Percentiles rank a stretch among this genome's conserved stretches.
phyloP scores from a whole-genome alignment of 35 echinoderm and acorn worm species.

The Eucidaris tribuloides region DNA sequence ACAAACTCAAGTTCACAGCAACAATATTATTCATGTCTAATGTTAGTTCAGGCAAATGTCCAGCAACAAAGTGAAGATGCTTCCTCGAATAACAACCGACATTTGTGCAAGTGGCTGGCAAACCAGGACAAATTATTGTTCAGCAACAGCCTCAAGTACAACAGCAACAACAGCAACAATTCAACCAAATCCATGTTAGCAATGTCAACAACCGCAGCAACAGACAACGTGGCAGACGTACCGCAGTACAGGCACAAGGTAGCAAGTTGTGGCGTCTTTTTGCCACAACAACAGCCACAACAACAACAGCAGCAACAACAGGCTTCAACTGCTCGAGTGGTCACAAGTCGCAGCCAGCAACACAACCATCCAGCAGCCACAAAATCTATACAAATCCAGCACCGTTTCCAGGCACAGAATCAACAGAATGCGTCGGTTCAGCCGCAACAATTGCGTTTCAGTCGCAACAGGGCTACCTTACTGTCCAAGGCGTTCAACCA shows the following conservation, averaged over 20 bases:
- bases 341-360: constrained; percentile 21
- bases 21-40: background rate
- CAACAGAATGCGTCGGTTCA: constrained; percentile 4
- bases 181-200: background rate
- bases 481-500: constrained; percentile 52
- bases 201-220: background rate
- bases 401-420: constrained; percentile 34
- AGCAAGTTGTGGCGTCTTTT: constrained; percentile 6
- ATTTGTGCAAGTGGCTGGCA: constrained; percentile 15
- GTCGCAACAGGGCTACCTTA: constrained; percentile 49
- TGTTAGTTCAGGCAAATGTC: too few relatives aligned
- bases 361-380: constrained; percentile 41
- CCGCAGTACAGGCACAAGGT: background rate
- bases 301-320: constrained; percentile 27
- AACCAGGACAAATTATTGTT: constrained; percentile 11
- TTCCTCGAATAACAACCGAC: background rate
- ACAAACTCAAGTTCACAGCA: background rate
- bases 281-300: constrained; percentile 38
- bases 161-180: constrained; percentile 24
- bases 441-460: constrained; percentile 32
- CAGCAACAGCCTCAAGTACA: background rate
- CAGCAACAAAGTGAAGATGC: background rate
- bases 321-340: background rate
- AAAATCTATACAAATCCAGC: constrained; percentile 49
- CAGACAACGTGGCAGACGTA: constrained; percentile 10